Conservation (phyloP, 2,888 invertebrate species). For the Yponomeuta plumbellus region DNA sequence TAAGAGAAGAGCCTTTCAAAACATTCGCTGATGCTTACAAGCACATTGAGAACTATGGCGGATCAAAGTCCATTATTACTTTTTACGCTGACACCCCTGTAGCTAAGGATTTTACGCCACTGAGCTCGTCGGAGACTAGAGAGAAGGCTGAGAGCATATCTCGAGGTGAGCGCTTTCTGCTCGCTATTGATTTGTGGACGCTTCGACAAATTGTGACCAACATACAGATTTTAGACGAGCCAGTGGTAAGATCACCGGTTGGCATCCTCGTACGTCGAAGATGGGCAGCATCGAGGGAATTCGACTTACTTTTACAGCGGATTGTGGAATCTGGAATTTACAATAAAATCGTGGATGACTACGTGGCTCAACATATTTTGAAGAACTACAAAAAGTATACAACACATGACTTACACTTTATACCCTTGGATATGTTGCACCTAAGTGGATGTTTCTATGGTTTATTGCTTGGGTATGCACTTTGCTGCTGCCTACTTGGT, state of each 20-base stretch:
- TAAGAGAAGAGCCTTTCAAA: conserved; percentile 38
- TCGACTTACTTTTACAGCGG: conserved; percentile 29
- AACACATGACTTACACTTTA: conserved; percentile 16
- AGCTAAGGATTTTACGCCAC: conserved; percentile 28
- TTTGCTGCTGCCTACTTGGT: conserved; percentile 35
- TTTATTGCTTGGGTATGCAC: conserved; percentile 31
- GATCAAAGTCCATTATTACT: conserved; percentile 29
- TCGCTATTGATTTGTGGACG: conserved; percentile 31
- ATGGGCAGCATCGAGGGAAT: conserved; percentile 41
- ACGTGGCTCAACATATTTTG: not conserved
- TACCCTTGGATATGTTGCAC: conserved; percentile 32
- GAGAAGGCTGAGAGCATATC: conserved; percentile 31
- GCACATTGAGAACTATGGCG: conserved; percentile 39
- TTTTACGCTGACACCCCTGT: conserved; percentile 35
- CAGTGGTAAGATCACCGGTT: conserved; percentile 30
- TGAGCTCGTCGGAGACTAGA: conserved; percentile 27
- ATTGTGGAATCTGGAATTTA: conserved; percentile 39
- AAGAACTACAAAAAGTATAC: conserved; percentile 1
- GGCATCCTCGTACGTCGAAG: conserved; percentile 44
- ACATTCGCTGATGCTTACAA: conserved; percentile 37
- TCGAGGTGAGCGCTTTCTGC: conserved; percentile 39
- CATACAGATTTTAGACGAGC: conserved; percentile 38
- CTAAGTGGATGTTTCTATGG: conserved; percentile 43
- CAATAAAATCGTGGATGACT: conserved; percentile 24
- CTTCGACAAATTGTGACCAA: conserved; percentile 25